phyloP scores from a whole-genome alignment of 2,888 invertebrate genomes.

The Rhagium mordax region DNA sequence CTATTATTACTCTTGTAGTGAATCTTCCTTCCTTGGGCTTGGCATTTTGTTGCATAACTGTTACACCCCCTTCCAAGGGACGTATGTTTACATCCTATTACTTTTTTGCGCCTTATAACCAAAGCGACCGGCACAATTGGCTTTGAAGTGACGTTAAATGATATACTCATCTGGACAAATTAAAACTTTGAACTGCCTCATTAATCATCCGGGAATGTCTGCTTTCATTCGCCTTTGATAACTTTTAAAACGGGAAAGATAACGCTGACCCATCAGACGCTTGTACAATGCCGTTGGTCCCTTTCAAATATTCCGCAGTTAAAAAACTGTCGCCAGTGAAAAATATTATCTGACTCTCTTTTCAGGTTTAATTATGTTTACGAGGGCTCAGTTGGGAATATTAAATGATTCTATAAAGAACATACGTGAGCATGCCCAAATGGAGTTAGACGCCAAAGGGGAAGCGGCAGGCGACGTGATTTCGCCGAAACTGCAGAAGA shows the following conservation, averaged over 20 bases:
- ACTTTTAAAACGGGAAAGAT: not conserved
- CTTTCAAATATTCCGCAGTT: not conserved
- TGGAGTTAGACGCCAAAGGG: constrained; percentile 11
- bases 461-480: constrained; percentile 4
- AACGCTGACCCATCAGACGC: no score
- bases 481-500: constrained; percentile 29
- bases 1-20: no score
- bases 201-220: not conserved
- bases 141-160: no score
- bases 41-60: no score
- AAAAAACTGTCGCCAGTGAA: no score
- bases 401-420: constrained; percentile 65
- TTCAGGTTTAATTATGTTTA: constrained; percentile 36
- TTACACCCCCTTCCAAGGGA: no score
- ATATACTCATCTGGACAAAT: no score
- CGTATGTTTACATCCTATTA: no score
- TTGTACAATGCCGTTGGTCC: not conserved
- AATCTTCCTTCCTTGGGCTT: no score
- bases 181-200: not conserved
- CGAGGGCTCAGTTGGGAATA: constrained; percentile 68
- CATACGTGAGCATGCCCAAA: constrained; percentile 21
- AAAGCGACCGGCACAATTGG: no score
- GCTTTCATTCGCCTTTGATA: no score
- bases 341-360: not conserved
- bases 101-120: no score